Percentiles rank a stretch among this genome's conserved stretches.
Conservation (phyloP, 2,113 vertebrate species). For the Chunga burmeisteri region DNA sequence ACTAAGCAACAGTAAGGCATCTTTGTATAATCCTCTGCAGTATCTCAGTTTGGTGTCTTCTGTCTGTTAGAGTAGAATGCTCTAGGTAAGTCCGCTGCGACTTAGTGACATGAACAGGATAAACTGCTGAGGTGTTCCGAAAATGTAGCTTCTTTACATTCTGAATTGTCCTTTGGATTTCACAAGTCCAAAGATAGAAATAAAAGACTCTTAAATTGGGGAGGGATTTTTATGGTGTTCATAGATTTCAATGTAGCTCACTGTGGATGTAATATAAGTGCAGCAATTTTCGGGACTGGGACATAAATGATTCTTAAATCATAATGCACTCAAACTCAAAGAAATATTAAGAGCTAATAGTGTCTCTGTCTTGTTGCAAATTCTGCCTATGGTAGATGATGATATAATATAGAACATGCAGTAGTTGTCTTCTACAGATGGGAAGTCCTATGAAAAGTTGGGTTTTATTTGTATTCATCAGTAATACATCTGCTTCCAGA, state of each 20-base stretch:
- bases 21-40: background rate
- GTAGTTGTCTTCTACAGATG: conserved; percentile 52
- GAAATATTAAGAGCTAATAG: background rate
- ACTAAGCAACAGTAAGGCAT: background rate
- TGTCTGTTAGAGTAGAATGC: background rate
- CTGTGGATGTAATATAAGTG: background rate
- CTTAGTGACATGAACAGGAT: background rate
- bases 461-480: conserved; percentile 23
- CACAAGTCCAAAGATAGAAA: background rate
- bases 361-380: background rate
- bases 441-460: conserved; percentile 21
- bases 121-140: background rate
- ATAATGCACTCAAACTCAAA: background rate
- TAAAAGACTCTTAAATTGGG: background rate
- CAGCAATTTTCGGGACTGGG: background rate
- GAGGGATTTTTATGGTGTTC: background rate
- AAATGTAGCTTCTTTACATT: background rate
- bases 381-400: conserved; percentile 14
- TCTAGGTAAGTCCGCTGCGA: background rate
- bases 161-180: background rate
- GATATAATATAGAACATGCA: background rate
- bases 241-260: background rate
- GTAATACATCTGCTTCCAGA: conserved; percentile 31
- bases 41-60: background rate
- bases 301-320: background rate